phyloP scores from a whole-genome alignment of 2,113 vertebrate species.

The Lepidothrix coronata region DNA sequence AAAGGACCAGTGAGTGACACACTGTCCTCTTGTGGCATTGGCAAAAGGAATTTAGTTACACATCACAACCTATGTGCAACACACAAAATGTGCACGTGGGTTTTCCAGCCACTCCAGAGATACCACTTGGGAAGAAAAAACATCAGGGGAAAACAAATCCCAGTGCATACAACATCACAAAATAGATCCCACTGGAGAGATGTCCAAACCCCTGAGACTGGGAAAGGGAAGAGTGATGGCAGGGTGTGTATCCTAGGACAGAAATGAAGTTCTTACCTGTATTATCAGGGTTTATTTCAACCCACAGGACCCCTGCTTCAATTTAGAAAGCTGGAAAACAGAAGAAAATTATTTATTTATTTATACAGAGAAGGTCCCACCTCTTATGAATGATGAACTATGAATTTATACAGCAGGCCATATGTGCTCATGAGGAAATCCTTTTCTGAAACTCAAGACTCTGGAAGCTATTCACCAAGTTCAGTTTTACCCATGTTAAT shows the following conservation, averaged over 20 bases:
- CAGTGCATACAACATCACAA: not conserved
- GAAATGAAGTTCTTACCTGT: not conserved
- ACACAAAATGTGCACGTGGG: accelerated
- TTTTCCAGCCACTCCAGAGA: not conserved
- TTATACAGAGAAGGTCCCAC: not conserved
- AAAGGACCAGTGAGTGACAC: not conserved
- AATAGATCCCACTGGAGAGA: not conserved
- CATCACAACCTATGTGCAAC: not conserved
- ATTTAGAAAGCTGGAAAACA: not conserved
- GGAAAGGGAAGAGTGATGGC: not conserved
- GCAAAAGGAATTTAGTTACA: not conserved
- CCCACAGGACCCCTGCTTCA: not conserved
- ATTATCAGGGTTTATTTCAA: not conserved
- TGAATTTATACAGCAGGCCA: not conserved
- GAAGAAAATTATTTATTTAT: not conserved
- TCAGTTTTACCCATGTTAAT: not conserved
- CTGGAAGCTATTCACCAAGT: not conserved
- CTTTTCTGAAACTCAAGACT: not conserved
- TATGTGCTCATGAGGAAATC: not conserved
- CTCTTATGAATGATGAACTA: not conserved
- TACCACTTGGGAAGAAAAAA: not conserved
- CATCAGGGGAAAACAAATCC: not conserved
- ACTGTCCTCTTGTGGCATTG: not conserved
- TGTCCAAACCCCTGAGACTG: not conserved
- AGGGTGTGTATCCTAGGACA: not conserved